Evolutionary conservation across 2,797 vertebrate genomes (phyloP), one percentile per base, ranked within the genome.

Genomic region (Karalla daura): DNA sequence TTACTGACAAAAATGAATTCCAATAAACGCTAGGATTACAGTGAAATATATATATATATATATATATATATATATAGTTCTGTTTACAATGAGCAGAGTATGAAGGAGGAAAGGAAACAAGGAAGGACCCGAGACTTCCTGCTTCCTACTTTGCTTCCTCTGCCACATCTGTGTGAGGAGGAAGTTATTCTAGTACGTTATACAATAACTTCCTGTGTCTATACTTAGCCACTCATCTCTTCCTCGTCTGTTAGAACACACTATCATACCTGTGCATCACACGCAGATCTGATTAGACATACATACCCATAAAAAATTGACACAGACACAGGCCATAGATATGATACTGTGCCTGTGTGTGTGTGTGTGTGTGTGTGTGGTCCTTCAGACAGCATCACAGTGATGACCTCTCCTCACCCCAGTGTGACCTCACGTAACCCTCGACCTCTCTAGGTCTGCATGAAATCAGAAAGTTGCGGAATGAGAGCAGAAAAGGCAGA

Each of bases 131-230:
- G 0, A 20, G 13, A 2, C 5, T 13, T n/a, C 21, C 43, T 58
- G 45, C 36, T 64, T 30, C 10, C 4, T 7, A n/a, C 21, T 23
- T 52, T 39, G 5, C 52, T 40, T 60, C 39, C 23, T 51, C 30
- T 2, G 5, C 13, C 5, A 25, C 24, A 18, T 32, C 1, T 15
- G 37, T 21, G 37, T 39, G 49, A 30, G 37, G n/a, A 70, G 70
- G 74, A 80, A 70, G 74, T 73, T 47, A 37, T 77, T 62, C n/a
- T n/a, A 17, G n/a, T 7, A 12, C 8, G 25, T 65, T 50, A 47
- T 3, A 60, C 28, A 51, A 44, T 14, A 18, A 70, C 81, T 76
- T 75, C 67, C 70, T 71, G 43, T 35, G 54, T 65, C 79, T 67
- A 72, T 58, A 60, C 49, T 47, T 55, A 33, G 55, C 58, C 14